These are phyloP conservation scores for Eptesicus fuscus DNA, from an alignment of 2,113 vertebrate species.

Conservation along the genomic window DNA sequence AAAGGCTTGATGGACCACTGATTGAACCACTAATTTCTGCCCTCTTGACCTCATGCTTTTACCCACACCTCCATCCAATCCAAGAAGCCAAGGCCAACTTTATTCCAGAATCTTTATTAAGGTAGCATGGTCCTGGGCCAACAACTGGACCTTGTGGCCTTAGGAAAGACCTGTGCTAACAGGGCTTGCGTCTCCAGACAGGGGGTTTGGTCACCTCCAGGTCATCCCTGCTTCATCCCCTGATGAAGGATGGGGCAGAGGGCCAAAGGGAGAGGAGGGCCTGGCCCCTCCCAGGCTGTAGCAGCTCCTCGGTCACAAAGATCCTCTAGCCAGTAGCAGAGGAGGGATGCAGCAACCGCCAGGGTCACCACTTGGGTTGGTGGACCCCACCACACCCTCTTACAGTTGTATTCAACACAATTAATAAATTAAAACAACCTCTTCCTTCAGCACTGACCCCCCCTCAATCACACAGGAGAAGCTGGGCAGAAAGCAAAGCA, in stretches of 20 bases:
- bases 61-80: neutral
- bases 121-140: slow-evolving; percentile 55
- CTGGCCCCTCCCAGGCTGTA: slow-evolving; percentile 59
- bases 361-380: slow-evolving; percentile 33
- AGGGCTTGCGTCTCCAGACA: slow-evolving; percentile 52
- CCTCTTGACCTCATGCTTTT: neutral
- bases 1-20: neutral
- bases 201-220: neutral
- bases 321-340: slow-evolving; percentile 32
- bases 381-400: slow-evolving; percentile 46
- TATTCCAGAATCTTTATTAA: slow-evolving; percentile 72
- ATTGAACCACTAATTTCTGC: neutral
- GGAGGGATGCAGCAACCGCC: slow-evolving; percentile 39
- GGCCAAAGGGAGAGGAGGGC: slow-evolving; percentile 37
- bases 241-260: neutral
- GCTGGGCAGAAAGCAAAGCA: slow-evolving; percentile 61
- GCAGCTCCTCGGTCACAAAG: slow-evolving; percentile 69
- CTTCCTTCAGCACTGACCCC: slow-evolving; percentile 16
- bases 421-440: slow-evolving; percentile 73
- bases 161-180: slow-evolving; percentile 64
- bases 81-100: slow-evolving; percentile 2
- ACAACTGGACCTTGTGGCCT: slow-evolving; percentile 59
- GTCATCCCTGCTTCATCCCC: neutral
- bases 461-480: slow-evolving; percentile 45
- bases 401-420: slow-evolving; percentile 57